phyloP scores from a whole-genome alignment of 2,797 vertebrate genomes.

The Telmatherina bonti region DNA sequence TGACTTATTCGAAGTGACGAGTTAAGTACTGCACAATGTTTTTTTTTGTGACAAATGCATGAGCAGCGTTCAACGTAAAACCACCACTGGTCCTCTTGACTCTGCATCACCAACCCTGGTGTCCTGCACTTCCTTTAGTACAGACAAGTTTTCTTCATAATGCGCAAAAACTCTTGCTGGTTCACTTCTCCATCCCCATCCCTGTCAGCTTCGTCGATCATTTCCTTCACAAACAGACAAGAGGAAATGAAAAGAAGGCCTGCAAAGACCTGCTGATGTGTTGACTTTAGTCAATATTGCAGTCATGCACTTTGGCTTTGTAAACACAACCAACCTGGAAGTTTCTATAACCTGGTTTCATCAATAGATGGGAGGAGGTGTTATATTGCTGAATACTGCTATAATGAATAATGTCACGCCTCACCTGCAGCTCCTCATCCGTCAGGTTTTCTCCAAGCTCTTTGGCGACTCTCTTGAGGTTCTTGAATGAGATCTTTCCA shows the following conservation, averaged over 20 bases:
- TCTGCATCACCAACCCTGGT: background rate
- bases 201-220: constrained; percentile 94
- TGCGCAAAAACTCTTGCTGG: constrained; percentile 94
- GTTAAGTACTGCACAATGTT: constrained; percentile 46
- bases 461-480: constrained; percentile 92
- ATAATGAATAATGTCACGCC: background rate
- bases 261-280: background rate
- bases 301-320: background rate
- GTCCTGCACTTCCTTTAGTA: constrained; percentile 80
- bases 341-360: background rate
- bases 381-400: background rate
- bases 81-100: background rate
- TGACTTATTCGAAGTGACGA: constrained; percentile 7
- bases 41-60: constrained; percentile 12
- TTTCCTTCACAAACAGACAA: constrained; percentile 84
- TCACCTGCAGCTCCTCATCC: constrained; percentile 95
- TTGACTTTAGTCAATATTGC: background rate
- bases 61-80: constrained; percentile 54
- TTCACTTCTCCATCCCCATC: constrained; percentile 95
- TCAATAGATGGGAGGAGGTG: background rate
- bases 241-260: background rate
- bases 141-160: constrained; percentile 96
- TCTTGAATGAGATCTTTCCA: constrained; percentile 95
- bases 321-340: background rate
- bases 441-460: constrained; percentile 95